These are phyloP conservation scores for Ellobius talpinus DNA, from an alignment of 2,113 vertebrate genomes.

Conservation along the genomic window DNA sequence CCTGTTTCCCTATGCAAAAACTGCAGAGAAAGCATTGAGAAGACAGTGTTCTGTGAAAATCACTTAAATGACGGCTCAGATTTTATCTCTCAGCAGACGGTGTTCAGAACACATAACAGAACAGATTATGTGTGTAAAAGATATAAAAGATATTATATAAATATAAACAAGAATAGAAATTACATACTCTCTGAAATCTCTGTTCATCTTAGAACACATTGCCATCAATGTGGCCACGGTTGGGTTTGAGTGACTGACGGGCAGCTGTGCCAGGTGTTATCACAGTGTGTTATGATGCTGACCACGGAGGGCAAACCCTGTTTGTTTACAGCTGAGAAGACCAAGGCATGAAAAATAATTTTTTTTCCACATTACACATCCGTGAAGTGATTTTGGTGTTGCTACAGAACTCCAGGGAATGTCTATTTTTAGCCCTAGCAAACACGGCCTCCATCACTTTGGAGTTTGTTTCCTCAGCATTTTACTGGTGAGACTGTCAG, in stretches of 20 bases:
- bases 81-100: background rate
- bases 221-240: fast-evolving
- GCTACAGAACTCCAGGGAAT: background rate
- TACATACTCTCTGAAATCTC: background rate
- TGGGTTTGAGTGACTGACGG: fast-evolving
- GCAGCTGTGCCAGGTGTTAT: no score
- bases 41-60: background rate
- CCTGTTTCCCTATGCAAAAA: background rate
- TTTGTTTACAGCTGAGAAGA: background rate
- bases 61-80: background rate
- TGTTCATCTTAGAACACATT: fast-evolving
- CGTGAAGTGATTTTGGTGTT: background rate
- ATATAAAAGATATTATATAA: background rate
- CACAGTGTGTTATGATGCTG: fast-evolving
- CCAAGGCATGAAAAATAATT: fast-evolving
- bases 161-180: background rate
- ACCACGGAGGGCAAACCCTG: fast-evolving
- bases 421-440: background rate
- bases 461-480: background rate
- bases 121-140: background rate
- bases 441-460: background rate
- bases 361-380: background rate
- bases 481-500: background rate
- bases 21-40: background rate
- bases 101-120: background rate